Evolutionary conservation across 2,888 invertebrate species (phyloP), one percentile per base, ranked within the genome.

Genomic region (Sarcophaga caerulescens): DNA sequence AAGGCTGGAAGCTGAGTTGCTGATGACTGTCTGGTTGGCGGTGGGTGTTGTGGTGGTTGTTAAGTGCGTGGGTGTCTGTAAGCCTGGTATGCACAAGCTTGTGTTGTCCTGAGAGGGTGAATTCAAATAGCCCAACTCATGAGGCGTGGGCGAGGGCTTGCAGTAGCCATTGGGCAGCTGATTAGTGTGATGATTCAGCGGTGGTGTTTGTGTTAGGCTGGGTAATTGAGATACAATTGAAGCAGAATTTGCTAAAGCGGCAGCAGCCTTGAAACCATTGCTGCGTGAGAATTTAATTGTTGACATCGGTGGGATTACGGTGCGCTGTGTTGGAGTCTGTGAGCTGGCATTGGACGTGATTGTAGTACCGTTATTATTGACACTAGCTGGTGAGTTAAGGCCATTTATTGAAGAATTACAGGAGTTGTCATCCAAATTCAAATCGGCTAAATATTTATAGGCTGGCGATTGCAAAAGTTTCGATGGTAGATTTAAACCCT

Each of bases 251-350:
- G 84, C 70, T 25, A 88, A 84, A 75, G 89, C 89, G 65, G 89
- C 88, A 21, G 89, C 89, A 75, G 89, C 89, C 84, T 90, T 89
- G 71, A 90, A 89, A 76, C 91, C 90, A 89, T 91, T 87, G 88
- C 91, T 89, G 87, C 92, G 89, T 85, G 91, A 89, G 88, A 89
- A 91, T 88, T 93, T 93, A 62, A 93, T 92, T 76, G 93, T 93
- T 14, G 91, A 92, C 92, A 93, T 92, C 86, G 93, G 91, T 89
- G 93, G 93, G 89, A 93, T 93, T 84, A 88, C 91, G 80, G 92
- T 92, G 86, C 92, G 90, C 80, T 88, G 89, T 74, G 88, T 87
- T 8, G 84, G 78, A 25, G 83, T 35, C 63, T 77, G 81, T 35
- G 84, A 73, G 47, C 88, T 85, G 10, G 83, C 75, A 23, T 71